Base-by-base conservation (phyloP, 2,113 vertebrate genomes). In the Pagrus major region DNA sequence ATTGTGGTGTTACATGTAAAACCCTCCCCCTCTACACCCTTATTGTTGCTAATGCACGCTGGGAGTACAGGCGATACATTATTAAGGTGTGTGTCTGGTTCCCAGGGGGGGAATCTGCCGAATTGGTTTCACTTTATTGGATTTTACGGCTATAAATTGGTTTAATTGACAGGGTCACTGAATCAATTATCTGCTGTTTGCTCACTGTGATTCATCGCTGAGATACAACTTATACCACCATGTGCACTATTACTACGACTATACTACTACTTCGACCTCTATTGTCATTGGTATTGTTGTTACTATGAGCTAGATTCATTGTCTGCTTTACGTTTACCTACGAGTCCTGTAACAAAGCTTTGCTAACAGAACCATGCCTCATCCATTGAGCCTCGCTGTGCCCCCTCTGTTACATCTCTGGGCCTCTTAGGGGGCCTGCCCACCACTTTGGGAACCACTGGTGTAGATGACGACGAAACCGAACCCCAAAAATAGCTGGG, bases 1-100 rank as follows among this genome's bases (percentile, higher is more conserved):
- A 41, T 18, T 42, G 42, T 44, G 52, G 74, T 33, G 9, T 46
- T 63, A 58, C 77, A 65, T 35, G 69, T 63, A 35, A 72, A 68
- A 14, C 7, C n/a, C 27, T 56, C 21, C 68, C 18, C 25, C 9
- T 49, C 31, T 37, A 18, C 41, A 27, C 47, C n/a, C n/a, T n/a
- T n/a, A n/a, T n/a, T n/a, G n/a, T n/a, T 2, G 20, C 56, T 21
- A 16, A 21, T 35, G n/a, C 21, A 39, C 12, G 3, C 35, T 15
- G 21, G 12, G 56, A 58, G 18, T 10, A 6, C 55, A 21, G 31
- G 9, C 20, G n/a, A 21, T 2, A 2, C 8, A 11, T 29, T 6
- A n/a, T 59, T 15, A 35, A 35, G 20, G 10, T 35, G 33, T 11
- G 15, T 59, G 2, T 35, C 0, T n/a, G 31, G 29, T 20, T 59